Evolutionary conservation across 2,888 invertebrate species (phyloP), one percentile per base, ranked within the genome.

Genomic region (Thyatira batis): DNA sequence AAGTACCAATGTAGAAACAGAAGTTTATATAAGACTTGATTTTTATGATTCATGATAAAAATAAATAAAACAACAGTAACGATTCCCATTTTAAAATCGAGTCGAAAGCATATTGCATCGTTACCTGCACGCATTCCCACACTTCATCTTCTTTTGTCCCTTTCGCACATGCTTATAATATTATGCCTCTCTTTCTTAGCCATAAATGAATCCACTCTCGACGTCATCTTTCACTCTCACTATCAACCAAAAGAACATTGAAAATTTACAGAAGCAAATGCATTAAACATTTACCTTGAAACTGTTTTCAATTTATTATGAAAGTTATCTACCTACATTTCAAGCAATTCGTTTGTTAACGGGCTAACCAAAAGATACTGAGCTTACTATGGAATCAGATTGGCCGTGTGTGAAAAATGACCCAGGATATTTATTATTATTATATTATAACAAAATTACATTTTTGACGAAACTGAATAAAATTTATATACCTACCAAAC

Each of bases 171-270:
- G 52, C 27, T n/a, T 45, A 20, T 46, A 43, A 60, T 55, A 50
- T 33, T 65, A 51, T 67, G 23, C 44, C 52, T 55, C 23, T 66
- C 68, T 71, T 72, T 58, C 62, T 77, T 71, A 51, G 61, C 66
- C 71, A 64, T 53, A 54, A 60, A 66, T 75, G 71, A 76, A 81
- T 79, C 78, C 74, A 81, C 82, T 80, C 68, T 77, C 80, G 73
- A 89, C 89, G 89, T 90, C 89, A 90, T 87, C 84, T 84, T 89
- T 88, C 85, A 90, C 91, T 91, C 90, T 91, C 89, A 88, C 91
- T 91, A 83, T 91, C 89, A 64, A 78, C 80, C 58, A 48, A 25
- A 28, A 72, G 87, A 76, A 82, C 55, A 84, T 28, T 51, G 10
- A 53, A 74, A 76, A 75, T 54, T 58, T 28, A 46, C 56, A 85